Percentiles rank a stretch among this genome's conserved stretches.
Evolutionary conservation across 2,113 vertebrate species (phyloP).

Genomic region (Agapornis roseicollis): DNA sequence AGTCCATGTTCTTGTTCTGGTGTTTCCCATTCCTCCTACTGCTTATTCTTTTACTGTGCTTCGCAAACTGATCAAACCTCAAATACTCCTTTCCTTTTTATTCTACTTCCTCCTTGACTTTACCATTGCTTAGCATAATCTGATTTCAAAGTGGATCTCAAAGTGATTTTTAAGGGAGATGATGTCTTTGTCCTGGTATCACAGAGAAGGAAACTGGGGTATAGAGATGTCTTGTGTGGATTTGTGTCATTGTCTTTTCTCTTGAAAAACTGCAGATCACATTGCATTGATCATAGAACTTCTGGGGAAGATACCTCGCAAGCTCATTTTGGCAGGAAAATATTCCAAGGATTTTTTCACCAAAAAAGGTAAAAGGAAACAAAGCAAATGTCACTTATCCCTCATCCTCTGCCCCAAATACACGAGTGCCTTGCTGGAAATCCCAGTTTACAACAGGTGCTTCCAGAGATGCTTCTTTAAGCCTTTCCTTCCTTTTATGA

Average conservation of each 20-base stretch:
- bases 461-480: not conserved
- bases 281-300: constrained; percentile 98
- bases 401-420: not conserved
- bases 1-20: not conserved
- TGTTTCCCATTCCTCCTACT: not conserved
- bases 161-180: not conserved
- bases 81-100: not conserved
- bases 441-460: not conserved
- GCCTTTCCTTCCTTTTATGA: not conserved
- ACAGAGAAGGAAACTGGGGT: not conserved
- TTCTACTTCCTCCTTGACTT: not conserved
- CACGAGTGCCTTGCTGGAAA: not conserved
- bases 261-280: constrained; percentile 83
- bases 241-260: constrained; percentile 37
- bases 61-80: not conserved
- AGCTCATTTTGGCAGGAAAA: constrained; percentile 93
- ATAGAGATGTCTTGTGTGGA: constrained; percentile 4
- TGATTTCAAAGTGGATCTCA: not conserved
- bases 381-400: not conserved
- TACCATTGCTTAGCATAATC: not conserved
- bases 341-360: constrained; percentile 99
- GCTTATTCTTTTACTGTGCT: not conserved
- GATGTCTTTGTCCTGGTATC: not conserved
- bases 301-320: constrained; percentile 94
- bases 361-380: constrained; percentile 90